Percentiles rank a stretch among this genome's conserved stretches.
Conservation (phyloP, 2,797 vertebrate species). For the Callimico goeldii region DNA sequence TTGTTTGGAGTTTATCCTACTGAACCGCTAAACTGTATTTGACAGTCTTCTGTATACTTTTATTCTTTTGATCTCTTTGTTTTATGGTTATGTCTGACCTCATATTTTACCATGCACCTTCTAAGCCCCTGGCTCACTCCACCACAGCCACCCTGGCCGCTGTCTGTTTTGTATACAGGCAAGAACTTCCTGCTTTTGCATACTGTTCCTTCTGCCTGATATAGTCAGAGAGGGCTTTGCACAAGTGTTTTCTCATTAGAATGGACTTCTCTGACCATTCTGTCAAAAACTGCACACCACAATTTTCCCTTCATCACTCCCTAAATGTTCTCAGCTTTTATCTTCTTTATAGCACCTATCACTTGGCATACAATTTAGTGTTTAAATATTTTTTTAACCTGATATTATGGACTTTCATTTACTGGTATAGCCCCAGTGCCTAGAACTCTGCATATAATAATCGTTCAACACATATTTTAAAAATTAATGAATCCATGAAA, state of each 20-base stretch:
- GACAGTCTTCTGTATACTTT: not conserved
- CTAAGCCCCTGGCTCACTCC: not conserved
- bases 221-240: not conserved
- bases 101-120: not conserved
- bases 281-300: not conserved
- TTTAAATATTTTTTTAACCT: not conserved
- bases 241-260: not conserved
- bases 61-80: not conserved
- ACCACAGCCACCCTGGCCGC: not conserved
- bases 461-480: not conserved
- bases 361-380: not conserved
- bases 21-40: not conserved
- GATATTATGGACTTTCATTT: not conserved
- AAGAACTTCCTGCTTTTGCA: not conserved
- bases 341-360: not conserved
- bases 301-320: not conserved
- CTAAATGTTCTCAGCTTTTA: not conserved
- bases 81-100: not conserved
- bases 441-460: not conserved
- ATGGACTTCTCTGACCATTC: not conserved
- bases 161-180: not conserved
- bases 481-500: not conserved
- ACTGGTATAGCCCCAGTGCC: not conserved
- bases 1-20: not conserved
- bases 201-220: not conserved